Conservation (phyloP, 2,888 invertebrate species). For the Pseudanteris insignis region DNA sequence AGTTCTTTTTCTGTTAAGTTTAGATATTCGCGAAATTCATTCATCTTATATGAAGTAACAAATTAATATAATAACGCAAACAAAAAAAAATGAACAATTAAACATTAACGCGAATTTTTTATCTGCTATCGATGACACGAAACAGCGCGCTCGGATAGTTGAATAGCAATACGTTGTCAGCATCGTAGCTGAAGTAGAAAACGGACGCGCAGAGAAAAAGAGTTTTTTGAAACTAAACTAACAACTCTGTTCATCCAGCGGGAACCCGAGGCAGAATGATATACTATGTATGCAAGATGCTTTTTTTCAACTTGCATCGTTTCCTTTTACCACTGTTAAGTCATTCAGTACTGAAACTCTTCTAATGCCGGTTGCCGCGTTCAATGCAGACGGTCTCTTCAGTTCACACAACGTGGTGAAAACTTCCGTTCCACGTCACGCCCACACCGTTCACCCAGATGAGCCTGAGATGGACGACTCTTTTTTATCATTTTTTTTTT, state of each 20-base stretch:
- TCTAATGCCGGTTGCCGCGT: slow-evolving; percentile 28
- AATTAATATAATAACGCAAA: too few relatives aligned
- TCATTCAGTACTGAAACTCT: slow-evolving; percentile 39
- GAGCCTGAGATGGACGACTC: slow-evolving; percentile 45
- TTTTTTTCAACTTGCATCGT: slow-evolving; percentile 48
- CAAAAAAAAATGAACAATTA: too few relatives aligned
- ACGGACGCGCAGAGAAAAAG: slow-evolving; percentile 35
- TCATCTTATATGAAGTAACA: too few relatives aligned
- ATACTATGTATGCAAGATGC: slow-evolving; percentile 53
- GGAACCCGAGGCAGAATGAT: slow-evolving; percentile 41
- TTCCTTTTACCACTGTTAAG: slow-evolving; percentile 39
- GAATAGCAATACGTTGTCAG: slow-evolving; percentile 13
- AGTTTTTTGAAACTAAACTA: slow-evolving; percentile 47
- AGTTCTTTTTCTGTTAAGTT: too few relatives aligned
- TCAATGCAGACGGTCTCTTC: slow-evolving; percentile 51
- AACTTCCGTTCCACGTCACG: slow-evolving; percentile 58
- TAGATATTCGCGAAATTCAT: too few relatives aligned
- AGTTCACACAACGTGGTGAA: slow-evolving; percentile 53
- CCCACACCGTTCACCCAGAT: slow-evolving; percentile 51
- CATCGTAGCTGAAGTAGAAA: slow-evolving; percentile 14
- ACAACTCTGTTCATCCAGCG: slow-evolving; percentile 46
- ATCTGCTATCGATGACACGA: slow-evolving; percentile 24
- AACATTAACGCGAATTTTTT: too few relatives aligned
- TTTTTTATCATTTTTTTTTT: neutral
- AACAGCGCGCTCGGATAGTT: slow-evolving; percentile 6